Percentiles rank a stretch among this genome's conserved stretches.
Conservation (phyloP, 2,113 vertebrate species). For the Salvelinus fontinalis region DNA sequence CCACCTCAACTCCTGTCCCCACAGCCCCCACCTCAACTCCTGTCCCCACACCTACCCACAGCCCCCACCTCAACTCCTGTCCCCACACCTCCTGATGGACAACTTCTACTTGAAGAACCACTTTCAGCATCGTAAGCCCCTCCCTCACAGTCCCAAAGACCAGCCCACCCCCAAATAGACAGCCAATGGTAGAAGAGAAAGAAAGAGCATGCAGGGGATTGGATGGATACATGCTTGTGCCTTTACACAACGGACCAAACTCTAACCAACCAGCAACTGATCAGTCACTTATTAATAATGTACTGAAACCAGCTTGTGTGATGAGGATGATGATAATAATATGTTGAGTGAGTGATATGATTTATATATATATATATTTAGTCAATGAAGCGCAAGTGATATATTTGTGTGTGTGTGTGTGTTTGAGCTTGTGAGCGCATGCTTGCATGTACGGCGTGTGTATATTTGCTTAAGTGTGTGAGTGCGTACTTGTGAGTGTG, state of each 20-base stretch:
- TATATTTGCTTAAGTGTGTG: conserved; percentile 7
- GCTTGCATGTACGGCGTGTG: conserved; percentile 8
- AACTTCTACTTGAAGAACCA: conserved; percentile 19
- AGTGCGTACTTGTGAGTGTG: conserved; percentile 8
- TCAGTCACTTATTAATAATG: conserved; percentile 55
- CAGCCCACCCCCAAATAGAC: conserved; percentile 50
- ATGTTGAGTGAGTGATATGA: conserved; percentile 36
- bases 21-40: conserved; percentile 21
- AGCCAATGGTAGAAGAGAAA: conserved; percentile 49
- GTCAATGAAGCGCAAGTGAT: conserved; percentile 8
- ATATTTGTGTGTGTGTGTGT: conserved; percentile 22
- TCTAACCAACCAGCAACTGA: conserved; percentile 55
- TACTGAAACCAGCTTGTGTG: conserved; percentile 46
- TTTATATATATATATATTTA: conserved; percentile 31
- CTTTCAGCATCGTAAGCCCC: conserved; percentile 27
- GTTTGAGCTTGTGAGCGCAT: conserved; percentile 3
- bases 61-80: conserved; percentile 27
- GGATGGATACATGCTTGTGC: conserved; percentile 55
- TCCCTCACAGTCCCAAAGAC: conserved; percentile 34
- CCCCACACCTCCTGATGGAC: conserved; percentile 18
- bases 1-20: conserved; percentile 30
- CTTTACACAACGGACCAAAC: conserved; percentile 66
- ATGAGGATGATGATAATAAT: conserved; percentile 36
- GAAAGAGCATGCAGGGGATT: conserved; percentile 53
- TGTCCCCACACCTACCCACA: too few species aligned